Base-by-base conservation (phyloP, 2,888 invertebrate genomes). In the Odontocerum albicorne region DNA sequence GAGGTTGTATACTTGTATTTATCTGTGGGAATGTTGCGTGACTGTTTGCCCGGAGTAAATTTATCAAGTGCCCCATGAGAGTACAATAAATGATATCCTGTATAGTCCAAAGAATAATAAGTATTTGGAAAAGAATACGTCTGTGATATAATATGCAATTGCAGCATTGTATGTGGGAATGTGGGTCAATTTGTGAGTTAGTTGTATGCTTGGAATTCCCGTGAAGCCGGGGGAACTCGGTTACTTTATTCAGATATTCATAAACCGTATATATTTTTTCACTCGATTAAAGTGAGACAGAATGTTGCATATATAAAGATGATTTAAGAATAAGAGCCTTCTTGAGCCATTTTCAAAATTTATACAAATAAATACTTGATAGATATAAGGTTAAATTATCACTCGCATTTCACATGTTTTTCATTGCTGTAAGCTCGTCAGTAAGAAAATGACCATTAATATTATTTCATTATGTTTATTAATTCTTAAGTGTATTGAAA, bases 171-270 rank as follows among this genome's bases (percentile, higher is more conserved):
- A 72, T 72, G 75, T 76, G 77, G 70, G 75, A 77, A 72, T 72
- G 75, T 76, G 77, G 70, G 78, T 78, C 77, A 78, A 78, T 78
- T 78, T 78, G 75, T 76, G 75, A 73, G 72, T 72, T 68, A 73
- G 72, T 74, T 55, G 72, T 53, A 46, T 54, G 56, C 70, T 68
- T 59, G 50, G 69, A 72, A 72, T 72, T 71, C 70, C 70, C 65
- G 64, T 63, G 66, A 65, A 64, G 72, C 70, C 70, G 69, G 68
- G 40, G 46, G 32, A 31, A 20, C 43, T 21, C 20, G 7, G 39
- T 38, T 21, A 44, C 45, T 33, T 22, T 40, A 22, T 13, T 32
- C 43, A 44, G 42, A 49, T 39, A 45, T 53, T 46, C 32, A 20
- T 45, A 40, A 49, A 55, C 56, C 58, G 38, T 74, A 74, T 77